A percentile compares a stretch with the other conserved stretches of the same genome.
Conservation (phyloP, 2,113 vertebrate species). For the Ailuropoda melanoleuca region DNA sequence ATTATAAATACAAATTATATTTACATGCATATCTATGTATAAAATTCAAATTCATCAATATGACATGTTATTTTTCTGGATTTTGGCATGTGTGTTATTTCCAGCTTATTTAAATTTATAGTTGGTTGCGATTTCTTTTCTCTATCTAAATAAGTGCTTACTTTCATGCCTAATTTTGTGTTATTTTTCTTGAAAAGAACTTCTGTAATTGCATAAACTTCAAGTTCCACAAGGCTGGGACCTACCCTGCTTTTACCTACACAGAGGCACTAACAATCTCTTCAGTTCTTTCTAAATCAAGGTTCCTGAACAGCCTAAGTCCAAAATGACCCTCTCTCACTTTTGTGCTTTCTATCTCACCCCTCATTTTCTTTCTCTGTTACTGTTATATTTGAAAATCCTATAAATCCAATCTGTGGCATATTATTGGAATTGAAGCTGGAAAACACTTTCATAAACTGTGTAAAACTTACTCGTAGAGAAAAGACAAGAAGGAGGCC, state of each 20-base stretch:
- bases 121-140: neutral
- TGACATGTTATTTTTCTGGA: neutral
- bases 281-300: neutral
- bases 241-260: neutral
- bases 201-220: neutral
- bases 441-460: neutral
- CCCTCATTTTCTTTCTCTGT: neutral
- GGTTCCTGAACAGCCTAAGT: neutral
- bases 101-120: neutral
- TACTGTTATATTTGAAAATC: neutral
- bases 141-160: neutral
- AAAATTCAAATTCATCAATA: neutral
- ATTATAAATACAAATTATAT: neutral
- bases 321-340: rapidly evolving
- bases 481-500: neutral
- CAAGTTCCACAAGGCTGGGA: neutral
- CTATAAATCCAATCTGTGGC: neutral
- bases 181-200: neutral
- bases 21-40: neutral
- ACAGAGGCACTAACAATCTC: neutral
- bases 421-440: neutral
- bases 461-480: neutral
- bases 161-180: neutral
- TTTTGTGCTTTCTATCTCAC: rapidly evolving
- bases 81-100: neutral